Percentiles rank a stretch among this genome's conserved stretches.
Conservation (phyloP, 2,797 vertebrate genomes). For the Hafferia zeledoni region DNA sequence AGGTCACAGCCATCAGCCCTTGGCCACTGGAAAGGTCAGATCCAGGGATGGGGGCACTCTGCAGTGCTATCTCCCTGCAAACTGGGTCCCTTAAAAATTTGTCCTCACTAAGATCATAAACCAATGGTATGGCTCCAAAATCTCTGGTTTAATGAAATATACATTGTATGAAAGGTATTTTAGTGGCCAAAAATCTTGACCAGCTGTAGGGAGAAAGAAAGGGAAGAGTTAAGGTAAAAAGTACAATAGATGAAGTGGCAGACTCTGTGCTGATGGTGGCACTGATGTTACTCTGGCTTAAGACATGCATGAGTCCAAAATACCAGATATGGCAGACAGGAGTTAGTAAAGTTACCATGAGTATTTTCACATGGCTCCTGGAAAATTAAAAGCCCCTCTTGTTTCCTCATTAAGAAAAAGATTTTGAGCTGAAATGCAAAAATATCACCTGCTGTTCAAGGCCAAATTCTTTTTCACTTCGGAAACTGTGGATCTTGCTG, state of each 20-base stretch:
- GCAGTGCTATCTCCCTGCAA: neutral
- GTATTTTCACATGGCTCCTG: neutral
- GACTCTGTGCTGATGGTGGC: neutral
- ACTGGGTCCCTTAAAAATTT: neutral
- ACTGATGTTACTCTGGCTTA: neutral
- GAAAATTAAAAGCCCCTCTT: neutral
- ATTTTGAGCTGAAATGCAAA: neutral
- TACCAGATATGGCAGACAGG: neutral
- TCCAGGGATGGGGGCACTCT: neutral
- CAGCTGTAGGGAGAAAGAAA: accelerated
- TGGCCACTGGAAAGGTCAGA: neutral
- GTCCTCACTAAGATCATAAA: neutral
- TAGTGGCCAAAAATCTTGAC: neutral
- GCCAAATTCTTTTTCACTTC: neutral
- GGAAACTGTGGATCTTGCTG: neutral
- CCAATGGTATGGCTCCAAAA: neutral
- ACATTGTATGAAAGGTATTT: neutral
- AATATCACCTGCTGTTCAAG: neutral
- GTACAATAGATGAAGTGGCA: neutral
- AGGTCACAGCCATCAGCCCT: neutral
- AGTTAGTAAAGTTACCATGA: neutral
- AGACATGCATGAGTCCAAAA: neutral
- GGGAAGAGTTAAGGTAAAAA: neutral
- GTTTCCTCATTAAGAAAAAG: neutral
- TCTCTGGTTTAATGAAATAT: neutral